Base-by-base conservation (phyloP, 2,888 invertebrate genomes). In the Agrochola lota region DNA sequence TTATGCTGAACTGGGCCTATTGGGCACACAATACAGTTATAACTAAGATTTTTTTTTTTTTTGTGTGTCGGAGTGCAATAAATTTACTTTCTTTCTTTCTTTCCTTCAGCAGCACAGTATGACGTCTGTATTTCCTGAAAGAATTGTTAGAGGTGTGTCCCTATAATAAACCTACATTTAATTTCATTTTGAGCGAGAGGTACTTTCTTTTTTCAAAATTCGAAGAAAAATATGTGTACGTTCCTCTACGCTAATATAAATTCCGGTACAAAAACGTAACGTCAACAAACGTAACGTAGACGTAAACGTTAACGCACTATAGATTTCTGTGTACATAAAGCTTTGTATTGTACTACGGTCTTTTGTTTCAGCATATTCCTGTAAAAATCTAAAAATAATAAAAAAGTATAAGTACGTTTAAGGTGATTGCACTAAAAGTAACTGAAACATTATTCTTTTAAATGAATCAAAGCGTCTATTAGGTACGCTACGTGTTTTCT, bases 391-490 rank as follows among this genome's bases (percentile, higher is more conserved):
- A 49, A 49, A 49, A 52, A 20, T 23, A 52, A 26, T 1, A n/a
- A 0, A 23, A 73, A 3, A 9, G 23, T 49, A 40, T 1, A 17
- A 17, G 1, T 52, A 23, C 1, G 0, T 17, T 62, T 17, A 26
- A 62, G 40, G 43, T 74, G 62, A 17, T 30, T 62, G 52, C 3
- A 26, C 46, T 46, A 35, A 63, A 76, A 46, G 30, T 63, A 55
- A n/a, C 20, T 5, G 12, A 30, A 75, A 43, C 3, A 75, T 11
- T 52, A 12, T 74, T 75, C 20, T 74, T 43, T 63, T 20, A 46
- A 12, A 35, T n/a, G 2, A 26, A 30, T 15, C 0, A 52, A 23
- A 57, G 6, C 15, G 8, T 17, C 17, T 23, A 49, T 62, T 62
- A 74, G 26, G 3, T 35, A 26, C 30, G 46, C 30, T 60, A 26